These are phyloP conservation scores for Camponotus fellah DNA, from an alignment of 2,888 invertebrate genomes.

Conservation along the genomic window DNA sequence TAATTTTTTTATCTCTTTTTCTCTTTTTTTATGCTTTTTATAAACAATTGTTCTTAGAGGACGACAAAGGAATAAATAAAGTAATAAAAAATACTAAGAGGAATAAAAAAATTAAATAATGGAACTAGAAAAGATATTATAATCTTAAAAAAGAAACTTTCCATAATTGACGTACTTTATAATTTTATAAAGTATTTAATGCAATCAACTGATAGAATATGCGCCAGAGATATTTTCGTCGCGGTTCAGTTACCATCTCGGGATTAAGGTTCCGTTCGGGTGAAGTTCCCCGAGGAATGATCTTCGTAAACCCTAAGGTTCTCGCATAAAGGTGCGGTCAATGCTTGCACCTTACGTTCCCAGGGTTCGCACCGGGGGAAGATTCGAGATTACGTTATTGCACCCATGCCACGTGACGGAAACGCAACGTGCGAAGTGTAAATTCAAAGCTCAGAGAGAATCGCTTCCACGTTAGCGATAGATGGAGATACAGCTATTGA, in stretches of 20 bases:
- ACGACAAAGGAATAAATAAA: not conserved
- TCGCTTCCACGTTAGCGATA: conserved; percentile 18
- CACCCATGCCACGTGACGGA: conserved; percentile 37
- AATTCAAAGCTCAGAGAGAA: conserved; percentile 1
- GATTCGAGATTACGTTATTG: conserved; percentile 50
- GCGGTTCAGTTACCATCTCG: conserved; percentile 33
- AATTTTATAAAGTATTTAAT: not conserved
- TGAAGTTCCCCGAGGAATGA: conserved; percentile 37
- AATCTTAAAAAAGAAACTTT: not conserved
- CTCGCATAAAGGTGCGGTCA: conserved; percentile 18
- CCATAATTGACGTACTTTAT: not conserved
- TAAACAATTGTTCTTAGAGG: not conserved
- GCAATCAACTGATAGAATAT: not conserved
- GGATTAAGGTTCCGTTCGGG: conserved; percentile 37
- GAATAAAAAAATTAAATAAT: not conserved
- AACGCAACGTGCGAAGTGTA: conserved; percentile 27
- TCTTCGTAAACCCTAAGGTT: conserved; percentile 10
- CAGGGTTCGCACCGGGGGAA: conserved; percentile 14
- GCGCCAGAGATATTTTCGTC: conserved; percentile 22
- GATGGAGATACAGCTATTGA: conserved; percentile 39
- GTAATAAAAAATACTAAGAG: not conserved
- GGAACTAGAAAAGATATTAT: not conserved
- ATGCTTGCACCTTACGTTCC: conserved; percentile 29
- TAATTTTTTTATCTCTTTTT: not conserved
- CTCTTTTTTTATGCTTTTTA: not conserved